Conservation (phyloP, 2,113 vertebrate genomes). For the Ophthalmolycus amberensis region DNA sequence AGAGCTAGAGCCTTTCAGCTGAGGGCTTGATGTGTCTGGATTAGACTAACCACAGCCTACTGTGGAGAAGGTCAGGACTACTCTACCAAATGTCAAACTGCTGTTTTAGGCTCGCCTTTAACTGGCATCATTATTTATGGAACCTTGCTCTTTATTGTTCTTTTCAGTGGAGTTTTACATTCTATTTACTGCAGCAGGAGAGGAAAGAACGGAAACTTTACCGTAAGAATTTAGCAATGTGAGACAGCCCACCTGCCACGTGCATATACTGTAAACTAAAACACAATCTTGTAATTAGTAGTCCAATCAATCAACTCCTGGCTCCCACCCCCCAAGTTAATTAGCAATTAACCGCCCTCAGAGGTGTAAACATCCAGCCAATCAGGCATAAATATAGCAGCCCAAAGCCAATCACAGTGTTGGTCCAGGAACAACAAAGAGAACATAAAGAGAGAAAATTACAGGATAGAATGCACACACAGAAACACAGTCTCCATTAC, state of each 20-base stretch:
- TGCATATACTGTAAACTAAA: conserved; percentile 33
- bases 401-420: conserved; percentile 40
- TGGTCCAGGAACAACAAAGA: conserved; percentile 53
- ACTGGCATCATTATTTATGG: conserved; percentile 47
- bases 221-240: conserved; percentile 2
- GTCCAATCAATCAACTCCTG: conserved; percentile 58
- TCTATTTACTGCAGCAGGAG: neutral
- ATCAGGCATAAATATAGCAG: conserved; percentile 63
- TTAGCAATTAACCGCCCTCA: conserved; percentile 70
- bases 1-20: conserved; percentile 50
- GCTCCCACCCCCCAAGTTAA: conserved; percentile 65
- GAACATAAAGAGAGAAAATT: conserved; percentile 66
- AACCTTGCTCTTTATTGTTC: conserved; percentile 32
- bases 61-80: conserved; percentile 64
- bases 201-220: conserved; percentile 14
- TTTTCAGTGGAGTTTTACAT: conserved; percentile 7
- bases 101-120: conserved; percentile 54
- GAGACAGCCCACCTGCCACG: conserved; percentile 35
- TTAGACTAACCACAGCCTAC: conserved; percentile 63
- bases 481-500: conserved; percentile 7
- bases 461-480: conserved; percentile 60
- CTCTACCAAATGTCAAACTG: conserved; percentile 62
- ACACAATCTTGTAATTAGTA: conserved; percentile 66
- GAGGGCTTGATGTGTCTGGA: conserved; percentile 48
- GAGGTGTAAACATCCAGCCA: conserved; percentile 72